Evolutionary conservation across 1,140 invertebrate species (phyloP).

Genomic region (Galleria mellonella): DNA sequence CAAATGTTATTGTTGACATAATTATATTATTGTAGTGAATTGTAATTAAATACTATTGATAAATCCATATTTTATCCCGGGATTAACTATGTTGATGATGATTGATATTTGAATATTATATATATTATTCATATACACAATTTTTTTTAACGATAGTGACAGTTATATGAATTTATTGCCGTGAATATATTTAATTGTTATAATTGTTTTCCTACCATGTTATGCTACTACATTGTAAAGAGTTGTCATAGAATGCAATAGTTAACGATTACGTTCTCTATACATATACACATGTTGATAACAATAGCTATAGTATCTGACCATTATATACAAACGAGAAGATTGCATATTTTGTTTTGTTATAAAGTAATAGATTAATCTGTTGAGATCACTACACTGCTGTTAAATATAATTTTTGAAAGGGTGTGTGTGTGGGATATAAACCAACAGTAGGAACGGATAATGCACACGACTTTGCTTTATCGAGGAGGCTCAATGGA

Average conservation of each 20-base stretch:
- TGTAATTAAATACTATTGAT: slow-evolving; percentile 56
- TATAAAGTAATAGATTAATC: slow-evolving; percentile 65
- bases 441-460: slow-evolving; percentile 32
- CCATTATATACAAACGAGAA: slow-evolving; percentile 50
- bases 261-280: slow-evolving; percentile 51
- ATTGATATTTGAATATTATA: slow-evolving; percentile 49
- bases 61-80: slow-evolving; percentile 53
- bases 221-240: slow-evolving; percentile 39
- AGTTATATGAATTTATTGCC: slow-evolving; percentile 36
- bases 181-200: slow-evolving; percentile 60
- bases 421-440: slow-evolving; percentile 49
- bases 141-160: slow-evolving; percentile 51
- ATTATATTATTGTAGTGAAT: slow-evolving; percentile 62
- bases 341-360: slow-evolving; percentile 62
- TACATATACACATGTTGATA: slow-evolving; percentile 62
- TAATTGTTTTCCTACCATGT: slow-evolving; percentile 62
- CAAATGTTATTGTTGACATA: slow-evolving; percentile 58
- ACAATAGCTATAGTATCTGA: slow-evolving; percentile 43
- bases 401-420: slow-evolving; percentile 43
- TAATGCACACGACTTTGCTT: slow-evolving; percentile 42
- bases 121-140: slow-evolving; percentile 69
- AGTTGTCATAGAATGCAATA: slow-evolving; percentile 49
- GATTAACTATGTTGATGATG: slow-evolving; percentile 49
- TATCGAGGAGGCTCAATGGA: slow-evolving; percentile 49
- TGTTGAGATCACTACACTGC: slow-evolving; percentile 49